Base-by-base conservation (phyloP, 2,888 invertebrate species). In the Tromatobia lineatoria region DNA sequence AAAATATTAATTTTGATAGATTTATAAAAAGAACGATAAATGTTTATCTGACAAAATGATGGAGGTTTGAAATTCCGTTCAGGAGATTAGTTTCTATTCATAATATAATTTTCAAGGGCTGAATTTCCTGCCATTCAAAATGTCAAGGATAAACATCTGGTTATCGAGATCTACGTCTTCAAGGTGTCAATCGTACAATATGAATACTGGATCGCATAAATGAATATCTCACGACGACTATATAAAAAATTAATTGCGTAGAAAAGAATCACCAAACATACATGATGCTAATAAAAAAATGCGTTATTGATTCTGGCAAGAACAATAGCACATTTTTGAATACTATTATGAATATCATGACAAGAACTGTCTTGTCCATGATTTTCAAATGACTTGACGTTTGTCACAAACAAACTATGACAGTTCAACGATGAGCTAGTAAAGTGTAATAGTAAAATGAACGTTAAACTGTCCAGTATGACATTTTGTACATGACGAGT, bases 401-500 rank as follows among this genome's bases (percentile, higher is more conserved):
- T 59, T 13, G 59, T 59, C 59, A 29, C 25, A 25, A 25, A 3
- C 15, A 59, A 0, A 15, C 23, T 23, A 54, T 29, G 59, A 4
- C 59, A 59, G 34, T 23, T 15, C 59, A 8, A 34, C 2, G 54
- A 54, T 23, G 23, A 54, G 54, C 6, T 23, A 0, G 20, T 23
- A 20, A 54, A 54, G 23, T 54, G 52, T 20, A 52, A 20, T n/a
- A 8, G 1, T n/a, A 13, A 59, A 59, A 34, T n/a, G 0, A 59
- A 59, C 34, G 34, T 59, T 34, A n/a, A 59, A 61, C 15, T 18
- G 59, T 61, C 59, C n/a, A 34, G 11, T 10, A 18, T n/a, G 34
- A 61, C 34, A 34, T n/a, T 61, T 61, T 61, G 8, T 34, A 61
- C 59, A n/a, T 34, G 29, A 61, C 34, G 59, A 61, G 59, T 61